Percentiles rank a stretch among this genome's conserved stretches.
Evolutionary conservation across 2,797 vertebrate genomes (phyloP).

Genomic region (Euthynnus affinis): DNA sequence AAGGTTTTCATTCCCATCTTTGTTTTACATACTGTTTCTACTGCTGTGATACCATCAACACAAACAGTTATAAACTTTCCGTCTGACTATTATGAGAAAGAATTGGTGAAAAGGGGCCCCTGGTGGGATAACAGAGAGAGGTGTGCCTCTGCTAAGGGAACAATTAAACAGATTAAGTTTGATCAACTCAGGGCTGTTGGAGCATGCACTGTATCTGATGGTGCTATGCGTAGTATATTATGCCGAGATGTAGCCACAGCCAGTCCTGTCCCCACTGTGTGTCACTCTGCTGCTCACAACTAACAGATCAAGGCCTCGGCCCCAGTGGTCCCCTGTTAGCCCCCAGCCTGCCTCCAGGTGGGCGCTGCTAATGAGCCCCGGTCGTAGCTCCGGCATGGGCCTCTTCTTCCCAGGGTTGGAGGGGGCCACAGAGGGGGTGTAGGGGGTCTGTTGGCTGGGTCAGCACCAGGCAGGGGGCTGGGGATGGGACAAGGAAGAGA

Average conservation of each 20-base stretch:
- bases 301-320: conserved; percentile 88
- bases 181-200: conserved; percentile 46
- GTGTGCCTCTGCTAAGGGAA: conserved; percentile 51
- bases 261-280: conserved; percentile 75
- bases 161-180: conserved; percentile 81
- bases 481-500: conserved; percentile 72
- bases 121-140: conserved; percentile 36
- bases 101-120: conserved; percentile 35
- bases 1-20: conserved; percentile 54
- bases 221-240: conserved; percentile 42
- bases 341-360: conserved; percentile 89
- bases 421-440: conserved; percentile 63
- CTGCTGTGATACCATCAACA: conserved; percentile 53
- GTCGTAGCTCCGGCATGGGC: conserved; percentile 81
- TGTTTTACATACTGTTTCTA: conserved; percentile 56
- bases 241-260: conserved; percentile 38
- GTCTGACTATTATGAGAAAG: conserved; percentile 35
- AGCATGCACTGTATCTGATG: conserved; percentile 57
- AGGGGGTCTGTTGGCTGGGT: conserved; percentile 79
- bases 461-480: conserved; percentile 82
- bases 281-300: conserved; percentile 83
- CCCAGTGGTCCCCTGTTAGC: conserved; percentile 78
- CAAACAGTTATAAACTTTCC: conserved; percentile 45
- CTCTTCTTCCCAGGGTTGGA: conserved; percentile 81
- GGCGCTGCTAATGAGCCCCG: conserved; percentile 90